These are phyloP conservation scores for Corythucha ciliata DNA, from an alignment of 2,888 invertebrate species.

Conservation along the genomic window DNA sequence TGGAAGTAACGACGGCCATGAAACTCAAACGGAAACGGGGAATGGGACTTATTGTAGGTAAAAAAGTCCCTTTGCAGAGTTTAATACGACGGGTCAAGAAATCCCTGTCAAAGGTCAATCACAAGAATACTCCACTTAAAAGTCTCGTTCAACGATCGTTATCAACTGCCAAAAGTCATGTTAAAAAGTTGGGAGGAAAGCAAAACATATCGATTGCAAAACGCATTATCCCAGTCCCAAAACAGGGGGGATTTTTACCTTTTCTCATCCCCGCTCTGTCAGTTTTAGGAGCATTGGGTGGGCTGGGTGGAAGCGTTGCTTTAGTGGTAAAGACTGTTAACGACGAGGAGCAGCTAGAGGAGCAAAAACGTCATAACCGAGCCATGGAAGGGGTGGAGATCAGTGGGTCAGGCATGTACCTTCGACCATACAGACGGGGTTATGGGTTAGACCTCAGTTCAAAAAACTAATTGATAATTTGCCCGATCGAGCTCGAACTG, in stretches of 20 bases:
- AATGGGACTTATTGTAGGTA: too few species aligned
- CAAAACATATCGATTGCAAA: too few species aligned
- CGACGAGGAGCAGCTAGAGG: background rate
- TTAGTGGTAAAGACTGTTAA: background rate
- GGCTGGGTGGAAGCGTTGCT: too few species aligned
- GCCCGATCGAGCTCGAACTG: constrained; percentile 3
- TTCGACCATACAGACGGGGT: background rate
- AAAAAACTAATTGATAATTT: constrained; percentile 2
- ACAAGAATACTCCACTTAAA: too few species aligned
- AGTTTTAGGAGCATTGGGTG: background rate
- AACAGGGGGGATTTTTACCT: background rate
- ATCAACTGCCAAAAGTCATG: too few species aligned
- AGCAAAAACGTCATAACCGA: background rate
- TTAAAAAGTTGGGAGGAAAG: too few species aligned
- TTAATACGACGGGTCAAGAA: too few species aligned
- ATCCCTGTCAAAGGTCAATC: too few species aligned
- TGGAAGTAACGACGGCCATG: background rate
- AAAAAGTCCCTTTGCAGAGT: too few species aligned
- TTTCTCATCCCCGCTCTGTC: background rate
- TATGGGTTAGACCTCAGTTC: background rate
- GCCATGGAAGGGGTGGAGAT: background rate
- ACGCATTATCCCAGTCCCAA: background rate
- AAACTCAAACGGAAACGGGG: background rate
- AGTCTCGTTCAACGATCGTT: too few species aligned
- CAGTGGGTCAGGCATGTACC: background rate